phyloP scores from a whole-genome alignment of 2,113 vertebrate species.

The Corythoichthys intestinalis region DNA sequence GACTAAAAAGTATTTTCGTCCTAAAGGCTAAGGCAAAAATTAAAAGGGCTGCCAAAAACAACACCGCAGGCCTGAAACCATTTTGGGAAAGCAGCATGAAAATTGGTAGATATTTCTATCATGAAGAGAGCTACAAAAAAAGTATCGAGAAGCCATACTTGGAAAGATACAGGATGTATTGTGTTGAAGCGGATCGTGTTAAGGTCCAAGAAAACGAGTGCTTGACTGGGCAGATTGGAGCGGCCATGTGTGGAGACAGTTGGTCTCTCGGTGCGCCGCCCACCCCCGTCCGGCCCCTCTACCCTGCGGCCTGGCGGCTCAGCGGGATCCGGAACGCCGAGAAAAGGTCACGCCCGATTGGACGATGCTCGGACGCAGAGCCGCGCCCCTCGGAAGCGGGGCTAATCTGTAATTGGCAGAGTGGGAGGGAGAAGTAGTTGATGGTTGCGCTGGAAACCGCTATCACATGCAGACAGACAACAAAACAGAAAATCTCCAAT shows the following conservation, averaged over 20 bases:
- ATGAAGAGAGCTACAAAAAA: background rate
- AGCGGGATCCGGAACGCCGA: conserved; percentile 39
- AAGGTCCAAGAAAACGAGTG: background rate
- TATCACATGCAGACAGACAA: conserved; percentile 23
- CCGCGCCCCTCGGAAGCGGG: conserved; percentile 58
- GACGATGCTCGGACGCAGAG: conserved; percentile 41
- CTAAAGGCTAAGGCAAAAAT: too few relatives aligned
- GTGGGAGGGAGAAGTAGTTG: conserved; percentile 1
- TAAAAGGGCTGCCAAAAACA: too few relatives aligned
- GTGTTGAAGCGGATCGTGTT: background rate
- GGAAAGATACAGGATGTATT: background rate
- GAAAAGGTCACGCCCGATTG: conserved; percentile 56
- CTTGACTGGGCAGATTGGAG: conserved; percentile 48
- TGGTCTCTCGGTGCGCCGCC: conserved; percentile 61
- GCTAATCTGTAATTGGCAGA: conserved; percentile 63
- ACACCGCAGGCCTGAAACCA: background rate
- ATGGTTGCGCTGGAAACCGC: conserved; percentile 29
- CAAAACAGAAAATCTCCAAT: conserved; percentile 14
- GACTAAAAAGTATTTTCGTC: too few relatives aligned
- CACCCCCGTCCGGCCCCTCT: background rate
- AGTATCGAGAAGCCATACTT: background rate
- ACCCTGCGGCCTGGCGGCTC: conserved; percentile 42
- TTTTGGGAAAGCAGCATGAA: background rate
- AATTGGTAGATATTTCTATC: background rate
- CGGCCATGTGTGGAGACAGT: conserved; percentile 69